phyloP scores from a whole-genome alignment of 2,888 invertebrate species.

The Drosophila tripunctata region DNA sequence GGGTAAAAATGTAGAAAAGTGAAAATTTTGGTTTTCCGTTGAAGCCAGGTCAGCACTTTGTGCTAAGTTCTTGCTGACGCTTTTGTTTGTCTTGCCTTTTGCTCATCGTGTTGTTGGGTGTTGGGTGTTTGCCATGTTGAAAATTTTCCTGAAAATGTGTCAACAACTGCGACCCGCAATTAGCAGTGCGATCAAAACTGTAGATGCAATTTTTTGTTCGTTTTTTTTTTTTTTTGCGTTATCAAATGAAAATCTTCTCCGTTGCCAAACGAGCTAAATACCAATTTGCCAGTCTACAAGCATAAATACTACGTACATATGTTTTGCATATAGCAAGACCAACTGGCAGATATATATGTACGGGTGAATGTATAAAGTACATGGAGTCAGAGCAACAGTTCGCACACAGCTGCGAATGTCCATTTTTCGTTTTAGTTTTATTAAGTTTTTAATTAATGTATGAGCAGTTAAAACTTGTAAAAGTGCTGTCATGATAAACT shows the following conservation, averaged over 20 bases:
- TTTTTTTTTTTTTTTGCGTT: too few relatives aligned
- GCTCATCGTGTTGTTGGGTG: background rate
- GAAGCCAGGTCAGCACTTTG: slow-evolving; percentile 50
- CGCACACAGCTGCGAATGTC: slow-evolving; percentile 45
- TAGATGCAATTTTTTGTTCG: slow-evolving; percentile 18
- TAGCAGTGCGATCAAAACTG: slow-evolving; percentile 47
- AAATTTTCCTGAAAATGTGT: slow-evolving; percentile 46
- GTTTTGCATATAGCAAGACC: slow-evolving; percentile 1
- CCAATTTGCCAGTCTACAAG: slow-evolving; percentile 27
- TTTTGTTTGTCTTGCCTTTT: slow-evolving; percentile 20
- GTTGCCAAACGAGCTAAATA: slow-evolving; percentile 11
- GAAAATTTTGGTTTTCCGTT: slow-evolving; percentile 37
- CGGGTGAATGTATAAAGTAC: background rate
- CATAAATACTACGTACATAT: background rate
- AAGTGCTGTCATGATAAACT: slow-evolving; percentile 80
- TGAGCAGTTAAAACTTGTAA: slow-evolving; percentile 79
- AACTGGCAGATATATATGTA: slow-evolving; percentile 16
- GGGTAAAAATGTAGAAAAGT: slow-evolving; percentile 34
- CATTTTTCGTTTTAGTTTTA: slow-evolving; percentile 58
- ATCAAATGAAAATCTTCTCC: slow-evolving; percentile 37
- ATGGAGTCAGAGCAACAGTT: slow-evolving; percentile 35
- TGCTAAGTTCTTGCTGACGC: slow-evolving; percentile 41
- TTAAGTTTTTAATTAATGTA: slow-evolving; percentile 80
- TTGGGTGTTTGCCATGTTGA: slow-evolving; percentile 18
- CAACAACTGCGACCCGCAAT: slow-evolving; percentile 63